phyloP scores from a whole-genome alignment of 2,797 vertebrate genomes.

The Chaenodraco wilsoni region DNA sequence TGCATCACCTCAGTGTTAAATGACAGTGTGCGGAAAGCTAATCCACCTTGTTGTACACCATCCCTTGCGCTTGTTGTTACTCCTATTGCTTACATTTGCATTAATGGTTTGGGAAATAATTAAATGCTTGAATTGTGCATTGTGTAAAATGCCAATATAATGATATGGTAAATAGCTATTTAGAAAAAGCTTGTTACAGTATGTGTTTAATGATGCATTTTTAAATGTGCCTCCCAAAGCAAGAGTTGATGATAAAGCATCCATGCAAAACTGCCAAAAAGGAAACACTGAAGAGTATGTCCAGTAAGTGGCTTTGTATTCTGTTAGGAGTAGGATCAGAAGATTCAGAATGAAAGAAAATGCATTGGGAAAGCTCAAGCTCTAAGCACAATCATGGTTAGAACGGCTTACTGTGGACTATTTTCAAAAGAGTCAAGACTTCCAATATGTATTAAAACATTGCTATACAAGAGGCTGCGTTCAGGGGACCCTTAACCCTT shows the following conservation, averaged over 20 bases:
- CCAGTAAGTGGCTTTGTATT: conserved; percentile 48
- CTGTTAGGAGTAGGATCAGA: conserved; percentile 37
- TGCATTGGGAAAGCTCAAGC: conserved; percentile 5
- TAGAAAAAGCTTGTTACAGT: conserved; percentile 13
- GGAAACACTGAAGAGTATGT: conserved; percentile 3
- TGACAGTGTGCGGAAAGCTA: conserved; percentile 8
- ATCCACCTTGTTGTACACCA: conserved; percentile 1
- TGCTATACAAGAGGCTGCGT: too few species aligned
- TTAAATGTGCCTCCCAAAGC: neutral
- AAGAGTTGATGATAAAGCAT: conserved; percentile 21
- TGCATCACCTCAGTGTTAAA: neutral
- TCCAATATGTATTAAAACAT: conserved; percentile 32
- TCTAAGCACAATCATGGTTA: conserved; percentile 54
- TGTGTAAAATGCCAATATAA: conserved; percentile 56
- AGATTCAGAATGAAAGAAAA: conserved; percentile 26
- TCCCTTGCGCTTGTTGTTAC: conserved; percentile 31
- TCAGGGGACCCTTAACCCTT: too few species aligned
- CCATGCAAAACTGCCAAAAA: conserved; percentile 33
- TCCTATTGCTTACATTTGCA: conserved; percentile 49
- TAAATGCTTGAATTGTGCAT: conserved; percentile 38
- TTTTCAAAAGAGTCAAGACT: conserved; percentile 55
- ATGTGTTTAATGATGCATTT: conserved; percentile 46
- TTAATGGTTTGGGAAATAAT: conserved; percentile 53
- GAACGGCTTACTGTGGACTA: conserved; percentile 51
- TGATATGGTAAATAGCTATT: conserved; percentile 39